Conservation (phyloP, 2,888 invertebrate species). For the Dryobotodes eremita region DNA sequence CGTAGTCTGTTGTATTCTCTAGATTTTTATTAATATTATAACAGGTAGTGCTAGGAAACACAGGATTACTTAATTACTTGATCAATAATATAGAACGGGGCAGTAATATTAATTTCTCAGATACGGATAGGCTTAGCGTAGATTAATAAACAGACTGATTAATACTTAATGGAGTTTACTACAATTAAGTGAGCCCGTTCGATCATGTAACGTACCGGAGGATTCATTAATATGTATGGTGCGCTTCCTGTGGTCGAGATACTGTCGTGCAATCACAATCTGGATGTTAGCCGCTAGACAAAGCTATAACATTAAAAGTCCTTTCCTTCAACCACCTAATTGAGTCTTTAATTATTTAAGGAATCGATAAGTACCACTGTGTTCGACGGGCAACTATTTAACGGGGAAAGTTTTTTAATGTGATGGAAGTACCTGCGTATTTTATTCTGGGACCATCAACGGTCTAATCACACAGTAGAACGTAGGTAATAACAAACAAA, state of each 20-base stretch:
- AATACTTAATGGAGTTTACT: constrained; percentile 40
- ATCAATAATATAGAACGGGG: constrained; percentile 17
- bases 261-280: constrained; percentile 59
- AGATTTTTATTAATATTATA: background rate
- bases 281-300: constrained; percentile 60
- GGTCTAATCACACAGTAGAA: constrained; percentile 60
- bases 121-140: constrained; percentile 11
- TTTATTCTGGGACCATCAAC: constrained; percentile 62
- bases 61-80: background rate
- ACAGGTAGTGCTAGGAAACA: background rate
- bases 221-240: constrained; percentile 65
- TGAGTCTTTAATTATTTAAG: constrained; percentile 78
- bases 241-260: constrained; percentile 51
- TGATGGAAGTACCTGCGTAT: constrained; percentile 24
- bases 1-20: background rate
- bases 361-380: constrained; percentile 70
- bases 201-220: constrained; percentile 12
- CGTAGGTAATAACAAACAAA: constrained; percentile 58
- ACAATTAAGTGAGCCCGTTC: constrained; percentile 42
- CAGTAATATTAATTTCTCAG: constrained; percentile 1
- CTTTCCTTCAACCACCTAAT: constrained; percentile 71
- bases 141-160: constrained; percentile 49
- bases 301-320: constrained; percentile 72
- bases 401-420: constrained; percentile 72
- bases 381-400: constrained; percentile 65